Base-by-base conservation (phyloP, 2,888 invertebrate species). In the Dolichopus griseipennis region DNA sequence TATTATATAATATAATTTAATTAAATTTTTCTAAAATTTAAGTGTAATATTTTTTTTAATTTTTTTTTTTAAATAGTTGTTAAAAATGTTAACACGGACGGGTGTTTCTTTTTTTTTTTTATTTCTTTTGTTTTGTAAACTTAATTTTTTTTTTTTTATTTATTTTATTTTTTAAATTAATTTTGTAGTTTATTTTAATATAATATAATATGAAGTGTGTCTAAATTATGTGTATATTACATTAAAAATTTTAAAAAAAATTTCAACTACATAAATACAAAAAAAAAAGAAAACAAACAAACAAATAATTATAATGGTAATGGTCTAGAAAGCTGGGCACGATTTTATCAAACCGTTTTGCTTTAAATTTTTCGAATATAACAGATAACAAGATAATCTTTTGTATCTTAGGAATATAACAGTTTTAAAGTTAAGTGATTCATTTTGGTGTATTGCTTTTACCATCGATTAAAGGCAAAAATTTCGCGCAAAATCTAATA, bases 71-170 rank as follows among this genome's bases (percentile, higher is more conserved):
- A 4, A 52, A 52, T 52, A 18, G 52, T 52, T 52, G 52, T 52
- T 52, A 52, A 52, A 52, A 52, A 52, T 52, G 52, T 52, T 52
- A 52, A 52, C 52, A 52, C 52, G 52, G 52, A 52, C 52, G 52
- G 52, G 52, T 52, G 9, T 37, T 9, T 37, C 12, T 12, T 37
- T 37, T 37, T 5, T 37, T 37, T 37, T 52, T 52, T 3, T 18
- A 52, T 18, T 52, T 52, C 52, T 52, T 52, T 52, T 52, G n/a
- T 52, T 52, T 52, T 52, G 52, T 52, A 52, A 52, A 52, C 52
- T 18, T 52, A 1, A 6, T 52, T 52, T 18, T 15, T 52, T 15
- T 52, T 52, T 52, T 41, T 52, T 18, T 52, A 12, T 18, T 18
- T 2, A 52, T 52, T 52, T 52, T 52, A 1, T 52, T 52, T 52